Evolutionary conservation across 2,888 invertebrate species (phyloP).

Genomic region (Scaptomyza flava): DNA sequence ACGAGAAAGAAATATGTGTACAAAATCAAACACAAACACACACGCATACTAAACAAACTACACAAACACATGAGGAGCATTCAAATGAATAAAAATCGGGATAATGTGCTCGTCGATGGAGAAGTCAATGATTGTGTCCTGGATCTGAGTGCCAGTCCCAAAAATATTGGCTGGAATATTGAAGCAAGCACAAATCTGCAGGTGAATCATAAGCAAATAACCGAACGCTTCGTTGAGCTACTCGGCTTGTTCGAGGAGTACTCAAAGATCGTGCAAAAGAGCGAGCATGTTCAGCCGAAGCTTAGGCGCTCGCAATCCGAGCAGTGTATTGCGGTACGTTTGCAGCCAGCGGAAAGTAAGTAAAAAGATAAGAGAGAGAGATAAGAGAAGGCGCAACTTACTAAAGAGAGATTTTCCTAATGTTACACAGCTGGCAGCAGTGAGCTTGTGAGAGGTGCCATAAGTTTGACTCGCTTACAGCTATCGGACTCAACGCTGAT

Average conservation of each 20-base stretch:
- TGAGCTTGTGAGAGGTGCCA: constrained; percentile 18
- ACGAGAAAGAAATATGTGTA: neutral
- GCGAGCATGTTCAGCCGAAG: constrained; percentile 24
- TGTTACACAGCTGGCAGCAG: constrained; percentile 18
- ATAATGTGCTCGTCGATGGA: constrained; percentile 10
- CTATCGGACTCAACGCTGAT: constrained; percentile 47
- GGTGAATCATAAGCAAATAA: constrained; percentile 55
- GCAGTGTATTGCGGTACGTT: constrained; percentile 16
- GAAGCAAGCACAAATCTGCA: constrained; percentile 9
- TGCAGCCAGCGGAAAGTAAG: constrained; percentile 28
- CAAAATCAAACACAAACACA: constrained; percentile 7
- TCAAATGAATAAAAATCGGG: constrained; percentile 1
- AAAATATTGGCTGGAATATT: constrained; percentile 46
- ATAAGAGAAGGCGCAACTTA: neutral
- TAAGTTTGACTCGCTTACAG: constrained; percentile 42
- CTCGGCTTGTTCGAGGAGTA: constrained; percentile 59
- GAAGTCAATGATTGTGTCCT: neutral
- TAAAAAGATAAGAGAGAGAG: neutral
- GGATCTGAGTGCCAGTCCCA: constrained; percentile 6
- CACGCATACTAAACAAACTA: constrained; percentile 7
- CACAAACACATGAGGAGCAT: constrained; percentile 11
- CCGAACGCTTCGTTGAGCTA: constrained; percentile 54
- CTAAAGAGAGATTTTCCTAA: neutral
- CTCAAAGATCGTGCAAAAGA: constrained; percentile 34
- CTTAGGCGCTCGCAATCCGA: constrained; percentile 55